Base-by-base conservation (phyloP, 2,888 invertebrate species). In the Napeogenes inachia region DNA sequence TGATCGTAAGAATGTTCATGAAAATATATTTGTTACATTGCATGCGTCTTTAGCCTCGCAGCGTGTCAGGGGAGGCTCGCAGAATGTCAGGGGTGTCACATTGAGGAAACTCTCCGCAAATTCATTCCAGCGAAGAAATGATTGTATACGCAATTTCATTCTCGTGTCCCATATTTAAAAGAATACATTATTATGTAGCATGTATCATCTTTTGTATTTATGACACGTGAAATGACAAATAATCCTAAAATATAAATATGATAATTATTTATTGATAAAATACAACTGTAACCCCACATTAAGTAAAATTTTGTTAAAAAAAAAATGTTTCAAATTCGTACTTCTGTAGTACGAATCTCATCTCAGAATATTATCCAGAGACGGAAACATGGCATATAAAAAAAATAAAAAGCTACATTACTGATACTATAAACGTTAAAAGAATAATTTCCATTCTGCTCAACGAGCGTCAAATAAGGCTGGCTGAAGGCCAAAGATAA, bases 401-500 rank as follows among this genome's bases (percentile, higher is more conserved):
- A 10, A 30, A 30, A 50, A 30, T 30, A 50, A 50, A 59, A 45
- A 54, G 32, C n/a, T 13, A 42, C 12, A 54, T 54, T 32, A 8
- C 33, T 35, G 42, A 53, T 53, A 58, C 53, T 33, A 45, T 53
- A 13, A 53, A 38, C 10, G 8, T 30, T 57, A 10, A 54, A 59
- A 13, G 54, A 33, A 53, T 58, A 58, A 47, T 47, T 50, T 50
- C 12, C 60, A 47, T 63, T 54, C 57, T 60, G 56, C 46, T 53
- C 56, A 65, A 65, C 45, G 54, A 60, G 53, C 60, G 56, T 58
- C 63, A 61, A 63, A 65, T 58, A 57, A 58, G 42, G 6, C 46
- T 65, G 63, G 65, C 58, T 33, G 58, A 30, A 47, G 54, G 60
- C 65, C 65, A 65, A 47, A 65, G 65, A 65, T 63, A 63, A 63